These are phyloP conservation scores for Nesoenas mayeri DNA, from an alignment of 2,113 vertebrate genomes.

Conservation along the genomic window DNA sequence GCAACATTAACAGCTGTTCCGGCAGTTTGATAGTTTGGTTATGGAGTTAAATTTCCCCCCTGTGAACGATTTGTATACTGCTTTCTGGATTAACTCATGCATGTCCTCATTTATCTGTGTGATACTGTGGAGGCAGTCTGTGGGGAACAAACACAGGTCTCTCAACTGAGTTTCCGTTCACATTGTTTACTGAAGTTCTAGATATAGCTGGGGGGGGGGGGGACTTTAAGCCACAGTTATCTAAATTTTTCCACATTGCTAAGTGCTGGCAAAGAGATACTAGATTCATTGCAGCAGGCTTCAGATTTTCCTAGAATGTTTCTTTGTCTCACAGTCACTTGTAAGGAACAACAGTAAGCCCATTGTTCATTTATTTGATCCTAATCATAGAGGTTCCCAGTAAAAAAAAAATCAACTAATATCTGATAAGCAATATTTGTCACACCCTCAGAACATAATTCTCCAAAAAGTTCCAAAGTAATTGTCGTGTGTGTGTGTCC, in stretches of 20 bases:
- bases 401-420: background rate
- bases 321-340: background rate
- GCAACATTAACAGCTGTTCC: slow-evolving; percentile 19
- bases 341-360: background rate
- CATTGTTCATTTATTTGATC: background rate
- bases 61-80: slow-evolving; percentile 24
- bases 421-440: background rate
- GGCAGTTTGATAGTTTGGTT: slow-evolving; percentile 32
- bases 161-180: background rate
- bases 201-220: background rate
- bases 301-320: background rate
- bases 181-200: background rate
- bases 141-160: background rate
- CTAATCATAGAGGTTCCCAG: background rate
- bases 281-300: background rate
- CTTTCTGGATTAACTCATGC: slow-evolving; percentile 26
- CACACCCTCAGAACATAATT: background rate
- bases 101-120: slow-evolving; percentile 33
- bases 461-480: background rate
- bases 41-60: background rate
- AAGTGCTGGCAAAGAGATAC: background rate
- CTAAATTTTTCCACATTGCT: background rate
- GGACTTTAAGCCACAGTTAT: background rate
- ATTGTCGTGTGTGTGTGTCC: background rate
- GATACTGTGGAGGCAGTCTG: background rate